Evolutionary conservation across 2,797 vertebrate species (phyloP), one percentile per base, ranked within the genome.

Genomic region (Hydrophis major): DNA sequence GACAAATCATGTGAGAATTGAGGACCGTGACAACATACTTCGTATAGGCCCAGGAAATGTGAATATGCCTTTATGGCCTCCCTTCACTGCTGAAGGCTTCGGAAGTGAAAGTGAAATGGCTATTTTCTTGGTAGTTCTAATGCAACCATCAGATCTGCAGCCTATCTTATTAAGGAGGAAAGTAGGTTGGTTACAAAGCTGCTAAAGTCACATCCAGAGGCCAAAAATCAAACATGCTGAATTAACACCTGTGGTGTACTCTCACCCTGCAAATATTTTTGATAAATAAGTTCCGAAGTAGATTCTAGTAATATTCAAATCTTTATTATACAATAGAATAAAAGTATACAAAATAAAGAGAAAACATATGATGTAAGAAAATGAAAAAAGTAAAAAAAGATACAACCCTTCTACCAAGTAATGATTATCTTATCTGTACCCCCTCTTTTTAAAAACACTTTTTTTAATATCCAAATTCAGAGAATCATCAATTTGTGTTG

Each of bases 161-260:
- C 63, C 32, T 90, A 89, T 89, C 90, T 90, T 94, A 66, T 57
- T 89, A 61, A 96, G 59, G 94, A 6, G 20, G 37, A 93, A 95
- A 96, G 96, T 74, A 94, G 94, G 96, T 92, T 95, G n/a, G 13
- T n/a, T 92, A 94, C 89, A 94, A 95, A 27, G 59, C 42, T 42
- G 53, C 66, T 56, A 93, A 95, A 96, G 57, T 50, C 78, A 88
- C 93, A 59, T 74, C 95, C 93, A 89, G 93, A 94, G 92, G 94
- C 92, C 93, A 28, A 96, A 95, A 97, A 95, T 95, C 92, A 95
- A 95, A 78, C 63, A n/a, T 94, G 87, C 42, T 92, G 95, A 97
- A 93, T 93, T 95, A 94, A 91, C 32, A 89, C 50, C 93, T 94
- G 57, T 47, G 59, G 12, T 94, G 42, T 94, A 92, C 86, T 91